phyloP scores from a whole-genome alignment of 64 coral and sea anemone species.

The Stichodactyla mertensii region DNA sequence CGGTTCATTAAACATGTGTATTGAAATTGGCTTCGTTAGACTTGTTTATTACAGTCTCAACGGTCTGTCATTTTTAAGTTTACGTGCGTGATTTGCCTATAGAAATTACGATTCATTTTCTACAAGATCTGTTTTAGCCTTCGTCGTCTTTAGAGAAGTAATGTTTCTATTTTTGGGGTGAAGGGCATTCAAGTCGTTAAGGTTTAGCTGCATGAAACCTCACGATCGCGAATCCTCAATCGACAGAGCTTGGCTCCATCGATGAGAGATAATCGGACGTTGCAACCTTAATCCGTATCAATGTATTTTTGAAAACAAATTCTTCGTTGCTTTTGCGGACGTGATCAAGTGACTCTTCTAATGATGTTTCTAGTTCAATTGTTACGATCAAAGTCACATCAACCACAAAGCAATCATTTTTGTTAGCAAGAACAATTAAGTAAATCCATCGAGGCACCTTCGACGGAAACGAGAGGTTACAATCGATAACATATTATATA shows the following conservation, averaged over 20 bases:
- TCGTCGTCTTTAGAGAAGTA: background rate
- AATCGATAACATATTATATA: too few relatives aligned
- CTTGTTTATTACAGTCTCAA: background rate
- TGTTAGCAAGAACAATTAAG: background rate
- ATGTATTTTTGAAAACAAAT: background rate
- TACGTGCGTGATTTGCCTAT: background rate
- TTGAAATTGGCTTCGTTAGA: background rate
- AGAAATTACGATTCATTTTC: background rate
- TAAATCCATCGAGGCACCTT: background rate
- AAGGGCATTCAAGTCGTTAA: background rate
- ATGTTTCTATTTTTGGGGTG: background rate
- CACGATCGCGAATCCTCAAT: background rate
- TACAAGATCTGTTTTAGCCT: background rate
- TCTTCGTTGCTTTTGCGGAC: background rate
- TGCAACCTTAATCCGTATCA: background rate
- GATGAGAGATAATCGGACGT: background rate
- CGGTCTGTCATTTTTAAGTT: background rate
- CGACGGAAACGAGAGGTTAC: background rate
- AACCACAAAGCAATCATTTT: background rate
- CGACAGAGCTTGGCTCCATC: background rate
- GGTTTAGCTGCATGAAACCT: conserved; percentile 4
- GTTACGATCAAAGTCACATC: background rate
- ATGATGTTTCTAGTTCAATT: background rate
- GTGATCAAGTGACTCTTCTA: background rate
- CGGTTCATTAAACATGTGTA: background rate